Evolutionary conservation across 2,797 vertebrate species (phyloP).

Genomic region (Numenius phaeopus): DNA sequence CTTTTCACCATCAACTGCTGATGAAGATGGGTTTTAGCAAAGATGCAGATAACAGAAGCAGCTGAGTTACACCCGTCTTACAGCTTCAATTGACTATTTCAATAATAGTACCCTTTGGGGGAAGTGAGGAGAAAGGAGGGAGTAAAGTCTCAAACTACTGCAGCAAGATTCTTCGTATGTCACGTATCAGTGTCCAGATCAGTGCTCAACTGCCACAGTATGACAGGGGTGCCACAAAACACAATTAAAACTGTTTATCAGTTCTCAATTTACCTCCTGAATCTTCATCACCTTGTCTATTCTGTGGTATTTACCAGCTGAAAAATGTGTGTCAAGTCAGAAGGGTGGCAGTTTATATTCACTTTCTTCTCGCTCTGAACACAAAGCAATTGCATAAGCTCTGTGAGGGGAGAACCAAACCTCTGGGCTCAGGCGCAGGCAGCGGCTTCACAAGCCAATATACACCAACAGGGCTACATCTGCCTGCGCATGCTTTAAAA

Average conservation of each 20-base stretch:
- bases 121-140: neutral
- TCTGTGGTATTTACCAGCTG: neutral
- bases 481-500: neutral
- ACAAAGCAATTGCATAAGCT: neutral
- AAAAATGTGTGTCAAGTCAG: neutral
- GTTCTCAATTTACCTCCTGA: neutral
- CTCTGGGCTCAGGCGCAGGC: neutral
- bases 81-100: neutral
- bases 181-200: neutral
- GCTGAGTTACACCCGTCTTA: neutral
- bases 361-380: neutral
- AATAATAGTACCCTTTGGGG: neutral
- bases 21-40: neutral
- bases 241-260: neutral
- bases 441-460: neutral
- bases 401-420: neutral
- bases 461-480: neutral
- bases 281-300: neutral
- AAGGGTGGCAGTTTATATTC: neutral
- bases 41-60: neutral
- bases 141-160: neutral
- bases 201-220: neutral
- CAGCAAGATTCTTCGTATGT: neutral
- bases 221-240: neutral
- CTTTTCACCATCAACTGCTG: neutral